These are phyloP conservation scores for Sinocyclocheilus grahami DNA, from an alignment of 2,113 vertebrate species.

Conservation along the genomic window DNA sequence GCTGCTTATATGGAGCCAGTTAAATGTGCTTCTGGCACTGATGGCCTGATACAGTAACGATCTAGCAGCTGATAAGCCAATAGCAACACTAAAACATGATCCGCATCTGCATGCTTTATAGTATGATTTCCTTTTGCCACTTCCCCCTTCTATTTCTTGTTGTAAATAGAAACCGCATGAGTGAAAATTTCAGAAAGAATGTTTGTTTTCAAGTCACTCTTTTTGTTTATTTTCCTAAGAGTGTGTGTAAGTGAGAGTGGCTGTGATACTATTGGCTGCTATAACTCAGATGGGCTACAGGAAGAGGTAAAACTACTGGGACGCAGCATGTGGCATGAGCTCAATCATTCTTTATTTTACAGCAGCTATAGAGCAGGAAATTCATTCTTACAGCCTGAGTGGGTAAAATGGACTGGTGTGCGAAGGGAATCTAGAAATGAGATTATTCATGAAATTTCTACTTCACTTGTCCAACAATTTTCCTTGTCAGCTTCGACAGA, in stretches of 20 bases:
- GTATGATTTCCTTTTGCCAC: conserved; percentile 7
- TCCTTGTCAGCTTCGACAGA: background rate
- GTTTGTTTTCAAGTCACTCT: conserved; percentile 30
- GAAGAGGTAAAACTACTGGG: conserved; percentile 4
- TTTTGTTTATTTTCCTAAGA: conserved; percentile 38
- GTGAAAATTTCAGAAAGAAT: background rate
- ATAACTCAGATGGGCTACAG: background rate
- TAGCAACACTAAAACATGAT: conserved; percentile 43
- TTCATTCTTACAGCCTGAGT: background rate
- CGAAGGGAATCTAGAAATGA: background rate
- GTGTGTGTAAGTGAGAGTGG: conserved; percentile 4
- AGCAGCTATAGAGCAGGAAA: conserved; percentile 20
- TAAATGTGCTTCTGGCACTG: conserved; percentile 50
- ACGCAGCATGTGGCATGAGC: background rate
- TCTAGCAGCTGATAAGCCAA: conserved; percentile 15
- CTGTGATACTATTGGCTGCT: background rate
- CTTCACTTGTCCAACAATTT: background rate
- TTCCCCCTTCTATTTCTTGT: background rate
- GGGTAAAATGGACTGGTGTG: background rate
- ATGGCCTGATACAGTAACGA: conserved; percentile 43
- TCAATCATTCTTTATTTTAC: conserved; percentile 18
- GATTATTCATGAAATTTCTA: background rate
- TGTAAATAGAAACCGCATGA: background rate
- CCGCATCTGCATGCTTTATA: conserved; percentile 27
- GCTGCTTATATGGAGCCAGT: conserved; percentile 35